Conservation (phyloP, 1,140 invertebrate genomes). For the Acromyrmex heyeri region DNA sequence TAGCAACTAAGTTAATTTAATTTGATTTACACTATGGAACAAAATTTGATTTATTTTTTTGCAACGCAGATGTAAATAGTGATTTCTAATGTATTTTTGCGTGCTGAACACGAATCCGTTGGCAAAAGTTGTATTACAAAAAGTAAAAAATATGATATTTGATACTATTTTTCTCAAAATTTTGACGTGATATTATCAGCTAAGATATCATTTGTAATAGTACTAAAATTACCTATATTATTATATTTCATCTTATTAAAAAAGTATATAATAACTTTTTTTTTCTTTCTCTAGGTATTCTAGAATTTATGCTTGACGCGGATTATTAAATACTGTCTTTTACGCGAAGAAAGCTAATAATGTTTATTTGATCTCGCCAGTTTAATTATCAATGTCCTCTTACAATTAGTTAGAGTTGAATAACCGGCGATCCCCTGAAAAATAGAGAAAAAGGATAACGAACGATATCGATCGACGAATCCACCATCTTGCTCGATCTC, state of each 20-base stretch:
- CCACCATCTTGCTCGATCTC: slow-evolving; percentile 46
- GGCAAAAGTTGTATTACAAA: no score
- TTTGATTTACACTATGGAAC: not conserved
- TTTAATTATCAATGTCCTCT: slow-evolving; percentile 32
- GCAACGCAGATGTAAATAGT: no score
- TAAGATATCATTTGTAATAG: no score
- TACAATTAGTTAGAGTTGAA: not conserved
- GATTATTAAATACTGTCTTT: slow-evolving; percentile 32
- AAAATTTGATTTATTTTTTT: no score
- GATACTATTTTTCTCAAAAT: no score
- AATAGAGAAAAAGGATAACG: slow-evolving; percentile 28
- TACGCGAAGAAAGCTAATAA: slow-evolving; percentile 12
- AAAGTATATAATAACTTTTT: not conserved
- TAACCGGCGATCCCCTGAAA: slow-evolving; percentile 10
- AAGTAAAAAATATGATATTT: no score
- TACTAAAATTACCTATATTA: no score
- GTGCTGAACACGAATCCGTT: no score
- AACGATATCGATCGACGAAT: slow-evolving; percentile 32
- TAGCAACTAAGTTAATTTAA: slow-evolving; percentile 8
- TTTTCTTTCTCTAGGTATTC: not conserved
- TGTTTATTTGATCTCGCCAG: slow-evolving; percentile 7
- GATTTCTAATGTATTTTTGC: no score
- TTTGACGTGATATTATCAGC: no score
- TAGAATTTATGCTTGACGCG: not conserved
- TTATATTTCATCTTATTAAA: not conserved